Evolutionary conservation across 1,140 invertebrate species (phyloP).

Genomic region (Hesperophylax magnus): DNA sequence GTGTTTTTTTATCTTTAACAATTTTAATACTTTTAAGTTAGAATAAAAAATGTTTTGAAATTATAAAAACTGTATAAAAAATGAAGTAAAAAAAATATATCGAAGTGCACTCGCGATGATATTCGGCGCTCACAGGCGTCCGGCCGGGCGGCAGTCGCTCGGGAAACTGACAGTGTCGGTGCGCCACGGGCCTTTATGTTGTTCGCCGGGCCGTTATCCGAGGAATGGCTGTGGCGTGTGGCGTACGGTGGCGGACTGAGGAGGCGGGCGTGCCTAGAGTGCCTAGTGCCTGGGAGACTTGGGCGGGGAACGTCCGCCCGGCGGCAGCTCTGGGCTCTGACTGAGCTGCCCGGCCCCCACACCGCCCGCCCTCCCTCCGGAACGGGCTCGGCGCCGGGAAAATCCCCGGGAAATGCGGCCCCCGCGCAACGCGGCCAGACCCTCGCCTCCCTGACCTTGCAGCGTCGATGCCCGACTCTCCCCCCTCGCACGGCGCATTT

Average conservation of each 20-base stretch:
- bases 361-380: background rate
- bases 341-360: slow-evolving; percentile 10
- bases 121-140: slow-evolving; percentile 30
- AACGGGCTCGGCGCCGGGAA: slow-evolving; percentile 1
- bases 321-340: slow-evolving; percentile 32
- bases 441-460: slow-evolving; percentile 18
- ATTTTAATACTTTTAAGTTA: slow-evolving; percentile 32
- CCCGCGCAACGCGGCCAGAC: background rate
- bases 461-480: background rate
- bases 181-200: background rate
- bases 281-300: no score
- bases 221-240: background rate
- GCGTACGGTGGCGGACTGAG: background rate
- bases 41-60: slow-evolving; percentile 20
- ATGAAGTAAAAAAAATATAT: slow-evolving; percentile 38
- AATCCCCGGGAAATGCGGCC: slow-evolving; percentile 15
- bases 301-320: slow-evolving; percentile 35
- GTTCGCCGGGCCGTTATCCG: background rate
- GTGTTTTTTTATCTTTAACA: slow-evolving; percentile 34
- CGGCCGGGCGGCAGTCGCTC: slow-evolving; percentile 30
- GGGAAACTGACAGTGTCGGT: background rate
- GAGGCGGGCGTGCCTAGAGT: background rate
- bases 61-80: slow-evolving; percentile 40
- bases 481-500: background rate
- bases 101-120: slow-evolving; percentile 17